Evolutionary conservation across 2,888 invertebrate species (phyloP).

Genomic region (Monopis laevigella): DNA sequence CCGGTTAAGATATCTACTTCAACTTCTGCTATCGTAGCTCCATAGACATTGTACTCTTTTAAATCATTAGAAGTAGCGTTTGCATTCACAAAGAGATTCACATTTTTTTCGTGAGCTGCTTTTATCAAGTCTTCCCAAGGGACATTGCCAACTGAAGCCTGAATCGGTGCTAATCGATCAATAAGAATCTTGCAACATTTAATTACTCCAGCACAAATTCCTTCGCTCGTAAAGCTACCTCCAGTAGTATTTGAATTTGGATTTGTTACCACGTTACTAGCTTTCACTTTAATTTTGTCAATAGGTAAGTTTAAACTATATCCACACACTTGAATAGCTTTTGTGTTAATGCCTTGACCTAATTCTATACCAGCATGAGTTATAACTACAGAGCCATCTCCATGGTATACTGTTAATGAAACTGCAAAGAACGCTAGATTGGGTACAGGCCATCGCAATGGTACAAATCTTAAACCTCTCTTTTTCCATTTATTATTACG

Average conservation of each 20-base stretch:
- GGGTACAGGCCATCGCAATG: conserved; percentile 66
- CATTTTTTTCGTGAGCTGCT: conserved; percentile 38
- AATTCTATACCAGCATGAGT: conserved; percentile 72
- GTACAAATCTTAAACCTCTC: conserved; percentile 68
- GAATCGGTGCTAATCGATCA: conserved; percentile 48
- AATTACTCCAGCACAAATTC: conserved; percentile 59
- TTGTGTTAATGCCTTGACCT: conserved; percentile 79
- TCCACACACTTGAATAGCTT: conserved; percentile 73
- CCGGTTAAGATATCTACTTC: conserved; percentile 81
- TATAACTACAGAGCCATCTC: conserved; percentile 72
- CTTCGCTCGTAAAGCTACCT: conserved; percentile 73
- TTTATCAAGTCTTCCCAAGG: conserved; percentile 61
- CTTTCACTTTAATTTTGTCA: conserved; percentile 71
- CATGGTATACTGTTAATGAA: conserved; percentile 68
- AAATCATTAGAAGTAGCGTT: conserved; percentile 27
- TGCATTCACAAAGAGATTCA: conserved; percentile 47
- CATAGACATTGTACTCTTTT: conserved; percentile 51
- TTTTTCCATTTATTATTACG: conserved; percentile 76
- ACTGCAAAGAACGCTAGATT: conserved; percentile 51
- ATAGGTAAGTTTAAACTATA: conserved; percentile 70
- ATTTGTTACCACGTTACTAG: conserved; percentile 65
- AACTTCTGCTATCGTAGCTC: conserved; percentile 70
- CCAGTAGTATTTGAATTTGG: conserved; percentile 74
- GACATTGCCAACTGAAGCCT: conserved; percentile 43
- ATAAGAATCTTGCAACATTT: conserved; percentile 52